phyloP scores from a whole-genome alignment of 2,113 vertebrate species.

The Callaeas wilsoni region DNA sequence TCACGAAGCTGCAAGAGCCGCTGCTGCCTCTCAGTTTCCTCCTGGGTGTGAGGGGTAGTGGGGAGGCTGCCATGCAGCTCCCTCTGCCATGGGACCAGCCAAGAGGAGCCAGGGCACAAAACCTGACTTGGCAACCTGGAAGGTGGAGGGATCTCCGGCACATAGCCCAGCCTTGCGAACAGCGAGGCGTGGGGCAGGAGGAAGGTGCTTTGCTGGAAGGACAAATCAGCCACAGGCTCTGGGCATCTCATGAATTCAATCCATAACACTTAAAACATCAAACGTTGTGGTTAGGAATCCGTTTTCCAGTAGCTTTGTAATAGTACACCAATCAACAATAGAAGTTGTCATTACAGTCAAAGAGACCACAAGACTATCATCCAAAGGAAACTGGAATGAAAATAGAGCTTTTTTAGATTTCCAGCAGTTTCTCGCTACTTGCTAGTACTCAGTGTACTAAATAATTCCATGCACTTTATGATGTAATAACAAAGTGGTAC shows the following conservation, averaged over 20 bases:
- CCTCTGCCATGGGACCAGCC: accelerated
- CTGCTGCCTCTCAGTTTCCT: not conserved
- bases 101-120: not conserved
- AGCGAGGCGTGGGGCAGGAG: accelerated
- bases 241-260: not conserved
- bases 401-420: not conserved
- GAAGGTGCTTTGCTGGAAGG: not conserved
- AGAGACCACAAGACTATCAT: not conserved
- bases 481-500: not conserved
- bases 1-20: accelerated
- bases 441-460: not conserved
- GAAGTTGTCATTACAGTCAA: not conserved
- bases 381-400: not conserved
- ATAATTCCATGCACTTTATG: not conserved
- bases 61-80: not conserved
- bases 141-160: not conserved
- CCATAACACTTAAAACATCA: not conserved
- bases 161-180: accelerated
- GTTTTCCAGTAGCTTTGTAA: not conserved
- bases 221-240: not conserved
- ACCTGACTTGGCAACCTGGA: not conserved
- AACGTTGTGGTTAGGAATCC: not conserved
- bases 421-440: not conserved
- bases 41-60: not conserved
- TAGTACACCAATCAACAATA: not conserved